phyloP scores from a whole-genome alignment of 2,888 invertebrate species.

The Lepidocyrtinus sp. region DNA sequence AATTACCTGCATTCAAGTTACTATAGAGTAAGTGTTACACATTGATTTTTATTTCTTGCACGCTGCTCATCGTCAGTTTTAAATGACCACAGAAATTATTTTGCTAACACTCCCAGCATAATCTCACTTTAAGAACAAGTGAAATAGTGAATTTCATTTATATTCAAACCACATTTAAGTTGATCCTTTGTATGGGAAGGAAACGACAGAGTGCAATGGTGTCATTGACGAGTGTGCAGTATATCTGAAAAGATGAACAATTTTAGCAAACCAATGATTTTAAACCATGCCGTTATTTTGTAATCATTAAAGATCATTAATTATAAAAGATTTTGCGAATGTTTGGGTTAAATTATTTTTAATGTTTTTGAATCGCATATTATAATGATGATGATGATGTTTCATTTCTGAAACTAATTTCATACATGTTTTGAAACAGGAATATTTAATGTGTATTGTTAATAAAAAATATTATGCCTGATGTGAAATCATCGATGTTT shows the following conservation, averaged over 20 bases:
- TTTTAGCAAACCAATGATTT: no score
- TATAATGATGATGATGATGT: constrained; percentile 36
- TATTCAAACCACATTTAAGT: no score
- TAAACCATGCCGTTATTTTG: constrained; percentile 38
- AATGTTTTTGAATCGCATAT: constrained; percentile 47
- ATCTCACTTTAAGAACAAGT: neutral
- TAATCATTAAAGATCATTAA: no score
- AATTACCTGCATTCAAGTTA: constrained; percentile 19
- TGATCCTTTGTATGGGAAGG: no score
- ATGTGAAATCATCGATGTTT: constrained; percentile 32
- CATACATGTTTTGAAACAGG: no score
- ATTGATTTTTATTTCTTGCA: no score
- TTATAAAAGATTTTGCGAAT: constrained; percentile 19
- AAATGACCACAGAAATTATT: neutral
- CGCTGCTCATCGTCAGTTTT: no score
- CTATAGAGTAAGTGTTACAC: neutral
- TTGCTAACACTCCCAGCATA: neutral
- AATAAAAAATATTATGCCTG: constrained; percentile 52
- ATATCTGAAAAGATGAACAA: no score
- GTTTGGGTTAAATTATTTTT: constrained; percentile 44
- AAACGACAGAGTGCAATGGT: no score
- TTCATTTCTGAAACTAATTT: no score
- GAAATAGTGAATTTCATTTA: constrained; percentile 8
- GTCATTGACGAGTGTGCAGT: no score
- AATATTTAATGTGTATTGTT: constrained; percentile 49